Evolutionary conservation across 64 coral and sea anemone species (phyloP).

Genomic region (Porites lutea): DNA sequence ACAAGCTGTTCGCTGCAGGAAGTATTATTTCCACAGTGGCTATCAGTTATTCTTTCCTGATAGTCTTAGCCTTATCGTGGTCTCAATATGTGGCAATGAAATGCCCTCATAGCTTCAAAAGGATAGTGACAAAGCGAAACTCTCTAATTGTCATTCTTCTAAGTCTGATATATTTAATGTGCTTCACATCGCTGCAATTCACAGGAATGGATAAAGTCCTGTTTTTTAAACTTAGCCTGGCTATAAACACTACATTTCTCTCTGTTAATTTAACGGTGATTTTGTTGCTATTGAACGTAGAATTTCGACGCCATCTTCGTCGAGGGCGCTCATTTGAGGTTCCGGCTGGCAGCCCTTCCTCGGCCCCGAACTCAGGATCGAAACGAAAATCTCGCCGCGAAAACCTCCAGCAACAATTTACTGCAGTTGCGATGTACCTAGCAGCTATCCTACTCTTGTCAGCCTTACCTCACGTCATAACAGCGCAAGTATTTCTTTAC

Average conservation of each 20-base stretch:
- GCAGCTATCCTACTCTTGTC: slow-evolving; percentile 61
- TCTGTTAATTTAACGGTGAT: slow-evolving; percentile 57
- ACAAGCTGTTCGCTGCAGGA: slow-evolving; percentile 19
- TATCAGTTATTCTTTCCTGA: slow-evolving; percentile 65
- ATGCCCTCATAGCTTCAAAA: slow-evolving; percentile 66
- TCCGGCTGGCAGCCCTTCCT: background rate
- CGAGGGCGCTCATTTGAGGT: background rate
- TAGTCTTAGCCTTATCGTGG: slow-evolving; percentile 68
- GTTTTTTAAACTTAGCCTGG: slow-evolving; percentile 50
- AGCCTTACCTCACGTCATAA: slow-evolving; percentile 61
- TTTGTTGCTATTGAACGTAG: slow-evolving; percentile 43
- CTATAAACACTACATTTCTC: slow-evolving; percentile 49
- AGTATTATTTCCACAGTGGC: slow-evolving; percentile 60
- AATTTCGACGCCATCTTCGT: slow-evolving; percentile 22
- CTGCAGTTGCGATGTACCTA: slow-evolving; percentile 60
- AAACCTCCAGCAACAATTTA: slow-evolving; percentile 69
- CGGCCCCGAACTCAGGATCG: background rate
- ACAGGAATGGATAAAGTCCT: slow-evolving; percentile 12
- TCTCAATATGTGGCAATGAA: slow-evolving; percentile 61
- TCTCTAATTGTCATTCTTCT: slow-evolving; percentile 16
- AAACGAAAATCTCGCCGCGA: slow-evolving; percentile 4
- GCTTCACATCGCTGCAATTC: slow-evolving; percentile 59
- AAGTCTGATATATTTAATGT: slow-evolving; percentile 45
- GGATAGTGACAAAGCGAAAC: slow-evolving; percentile 54
- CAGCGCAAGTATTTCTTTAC: slow-evolving; percentile 56